These are phyloP conservation scores for Rhynchomys soricoides DNA, from an alignment of 2,113 vertebrate genomes.

Conservation along the genomic window DNA sequence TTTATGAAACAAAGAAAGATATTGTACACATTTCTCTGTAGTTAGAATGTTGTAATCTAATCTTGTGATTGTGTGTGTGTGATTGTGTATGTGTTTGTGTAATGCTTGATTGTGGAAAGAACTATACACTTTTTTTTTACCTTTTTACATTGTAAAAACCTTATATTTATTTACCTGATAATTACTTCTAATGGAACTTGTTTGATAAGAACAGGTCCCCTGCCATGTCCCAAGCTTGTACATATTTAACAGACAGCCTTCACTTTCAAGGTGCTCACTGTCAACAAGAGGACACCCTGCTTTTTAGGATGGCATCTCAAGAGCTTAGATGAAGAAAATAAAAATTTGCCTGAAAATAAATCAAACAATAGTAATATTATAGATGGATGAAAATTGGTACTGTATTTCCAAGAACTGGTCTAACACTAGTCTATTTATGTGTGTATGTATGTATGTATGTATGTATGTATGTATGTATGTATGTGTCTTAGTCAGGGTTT, in stretches of 20 bases:
- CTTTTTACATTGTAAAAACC: background rate
- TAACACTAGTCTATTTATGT: background rate
- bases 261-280: background rate
- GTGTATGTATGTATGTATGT: too few species aligned
- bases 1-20: slow-evolving; percentile 37
- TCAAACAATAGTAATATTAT: background rate
- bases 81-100: background rate
- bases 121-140: background rate
- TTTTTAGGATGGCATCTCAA: slow-evolving; percentile 41
- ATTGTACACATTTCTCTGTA: background rate
- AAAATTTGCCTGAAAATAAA: slow-evolving; percentile 17
- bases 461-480: too few species aligned
- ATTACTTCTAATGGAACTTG: background rate
- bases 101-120: slow-evolving; percentile 6
- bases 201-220: background rate
- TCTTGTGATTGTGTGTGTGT: background rate
- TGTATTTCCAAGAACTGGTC: background rate
- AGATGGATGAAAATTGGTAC: background rate
- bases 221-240: background rate
- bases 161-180: background rate
- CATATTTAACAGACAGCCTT: background rate
- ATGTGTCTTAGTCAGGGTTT: too few species aligned
- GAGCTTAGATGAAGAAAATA: background rate
- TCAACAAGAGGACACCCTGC: background rate
- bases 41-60: slow-evolving; percentile 14